Base-by-base conservation (phyloP, 1,140 invertebrate species). In the honey bee (Apis mellifera) region DNA sequence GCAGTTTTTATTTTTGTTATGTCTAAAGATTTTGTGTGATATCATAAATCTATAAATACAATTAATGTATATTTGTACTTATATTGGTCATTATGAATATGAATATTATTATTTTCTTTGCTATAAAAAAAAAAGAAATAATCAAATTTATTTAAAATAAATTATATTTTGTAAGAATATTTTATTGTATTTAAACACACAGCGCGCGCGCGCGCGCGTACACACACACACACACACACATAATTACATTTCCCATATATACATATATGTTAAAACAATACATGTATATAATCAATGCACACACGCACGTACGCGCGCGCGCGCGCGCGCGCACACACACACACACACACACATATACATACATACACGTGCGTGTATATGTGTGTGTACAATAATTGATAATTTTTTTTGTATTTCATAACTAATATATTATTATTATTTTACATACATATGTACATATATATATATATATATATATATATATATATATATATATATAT, bases 151-250 rank as follows among this genome's bases (percentile, higher is more conserved):
- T 72, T 82, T 62, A 71, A 70, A 73, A 60, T 77, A 76, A 12
- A 77, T 72, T 8, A 48, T 75, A 84, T 84, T 62, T 88, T 84
- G 77, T 88, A 88, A 88, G 84, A 86, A 84, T 88, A 88, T 86
- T 89, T 88, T 88, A 84, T 89, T 89, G 85, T 82, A 88, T 82
- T 76, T 87, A 87, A n/a, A n/a, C n/a, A n/a, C 26, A 26, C 26
- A 1, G 26, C 26, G 26, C 26, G 26, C 26, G 26, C 26, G 1
- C 26, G 26, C 26, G 26, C 26, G 26, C 26, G n/a, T n/a, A n/a
- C n/a, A n/a, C 26, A 26, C 26, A 26, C 26, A 26, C 26, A 26
- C 26, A 26, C 1, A 26, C 26, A 26, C 26, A n/a, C n/a, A n/a
- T n/a, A n/a, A n/a, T n/a, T n/a, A n/a, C n/a, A n/a, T n/a, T n/a